phyloP scores from a whole-genome alignment of 2,113 vertebrate genomes.

The Sciurus niger region DNA sequence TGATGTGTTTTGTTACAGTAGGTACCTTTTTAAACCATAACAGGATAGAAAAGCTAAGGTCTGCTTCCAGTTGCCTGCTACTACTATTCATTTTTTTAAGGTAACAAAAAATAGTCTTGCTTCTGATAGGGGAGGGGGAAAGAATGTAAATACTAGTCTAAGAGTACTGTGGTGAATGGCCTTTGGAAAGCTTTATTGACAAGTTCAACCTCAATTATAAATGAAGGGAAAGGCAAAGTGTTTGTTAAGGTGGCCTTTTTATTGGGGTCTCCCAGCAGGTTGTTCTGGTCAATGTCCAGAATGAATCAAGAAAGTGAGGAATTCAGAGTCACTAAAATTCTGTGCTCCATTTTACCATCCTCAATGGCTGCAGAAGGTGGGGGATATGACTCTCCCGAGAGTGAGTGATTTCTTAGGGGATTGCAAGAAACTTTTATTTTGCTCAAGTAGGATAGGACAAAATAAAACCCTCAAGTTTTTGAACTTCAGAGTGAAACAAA shows the following conservation, averaged over 20 bases:
- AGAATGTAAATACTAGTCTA: constrained; percentile 79
- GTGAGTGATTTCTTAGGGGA: not conserved
- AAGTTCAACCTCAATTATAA: constrained; percentile 81
- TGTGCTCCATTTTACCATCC: constrained; percentile 53
- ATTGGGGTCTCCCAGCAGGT: constrained; percentile 75
- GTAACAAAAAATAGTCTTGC: constrained; percentile 67
- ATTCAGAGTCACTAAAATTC: constrained; percentile 66
- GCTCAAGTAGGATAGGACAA: constrained; percentile 11
- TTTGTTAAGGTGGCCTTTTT: constrained; percentile 78
- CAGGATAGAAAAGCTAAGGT: constrained; percentile 53
- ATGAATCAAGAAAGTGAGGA: constrained; percentile 71
- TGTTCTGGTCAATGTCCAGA: constrained; percentile 69
- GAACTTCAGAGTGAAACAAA: not conserved
- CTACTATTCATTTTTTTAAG: constrained; percentile 61
- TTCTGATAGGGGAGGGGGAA: constrained; percentile 73
- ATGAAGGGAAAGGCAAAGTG: constrained; percentile 77
- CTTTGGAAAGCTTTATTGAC: constrained; percentile 81
- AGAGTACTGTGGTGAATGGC: constrained; percentile 68
- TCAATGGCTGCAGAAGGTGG: not conserved
- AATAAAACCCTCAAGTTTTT: constrained; percentile 18
- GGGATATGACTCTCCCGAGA: not conserved
- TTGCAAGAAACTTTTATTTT: constrained; percentile 15
- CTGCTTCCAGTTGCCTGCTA: constrained; percentile 60
- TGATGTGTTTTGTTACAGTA: constrained; percentile 13
- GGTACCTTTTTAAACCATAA: constrained; percentile 50